A percentile compares a stretch with the other conserved stretches of the same genome.
phyloP scores from a whole-genome alignment of 2,888 invertebrate genomes.

The Eustalomyia histrio region DNA sequence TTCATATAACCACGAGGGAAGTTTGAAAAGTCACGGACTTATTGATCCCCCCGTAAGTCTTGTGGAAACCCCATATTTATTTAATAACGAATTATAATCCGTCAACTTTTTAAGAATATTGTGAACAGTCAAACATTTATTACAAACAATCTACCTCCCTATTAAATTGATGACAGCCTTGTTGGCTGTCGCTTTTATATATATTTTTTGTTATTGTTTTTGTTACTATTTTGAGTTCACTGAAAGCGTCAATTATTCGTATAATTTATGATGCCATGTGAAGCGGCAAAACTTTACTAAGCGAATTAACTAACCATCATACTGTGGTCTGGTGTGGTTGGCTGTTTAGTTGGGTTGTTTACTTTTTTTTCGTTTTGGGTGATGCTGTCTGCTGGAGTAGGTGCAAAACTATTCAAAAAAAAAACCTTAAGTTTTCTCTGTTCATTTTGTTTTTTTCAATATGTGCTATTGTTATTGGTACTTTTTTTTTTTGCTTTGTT shows the following conservation, averaged over 20 bases:
- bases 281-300: slow-evolving; percentile 54
- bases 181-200: slow-evolving; percentile 43
- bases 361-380: neutral
- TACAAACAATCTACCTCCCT: slow-evolving; percentile 42
- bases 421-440: neutral
- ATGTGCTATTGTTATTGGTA: neutral
- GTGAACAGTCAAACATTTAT: slow-evolving; percentile 10
- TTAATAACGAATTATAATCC: too few relatives aligned
- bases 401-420: slow-evolving; percentile 24
- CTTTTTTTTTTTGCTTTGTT: neutral
- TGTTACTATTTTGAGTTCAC: slow-evolving; percentile 56
- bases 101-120: too few relatives aligned
- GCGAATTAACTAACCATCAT: slow-evolving; percentile 42
- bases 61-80: too few relatives aligned
- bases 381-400: slow-evolving; percentile 22
- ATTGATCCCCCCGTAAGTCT: too few relatives aligned
- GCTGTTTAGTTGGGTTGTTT: neutral
- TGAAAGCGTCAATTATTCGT: slow-evolving; percentile 68
- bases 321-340: slow-evolving; percentile 17
- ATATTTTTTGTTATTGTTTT: slow-evolving; percentile 23
- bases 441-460: neutral
- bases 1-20: too few relatives aligned
- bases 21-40: too few relatives aligned
- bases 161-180: slow-evolving; percentile 53
- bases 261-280: slow-evolving; percentile 68